Percentiles rank a stretch among this genome's conserved stretches.
These are phyloP conservation scores for Antennarius maculatus DNA, from an alignment of 2,797 vertebrate species.

Conservation along the genomic window DNA sequence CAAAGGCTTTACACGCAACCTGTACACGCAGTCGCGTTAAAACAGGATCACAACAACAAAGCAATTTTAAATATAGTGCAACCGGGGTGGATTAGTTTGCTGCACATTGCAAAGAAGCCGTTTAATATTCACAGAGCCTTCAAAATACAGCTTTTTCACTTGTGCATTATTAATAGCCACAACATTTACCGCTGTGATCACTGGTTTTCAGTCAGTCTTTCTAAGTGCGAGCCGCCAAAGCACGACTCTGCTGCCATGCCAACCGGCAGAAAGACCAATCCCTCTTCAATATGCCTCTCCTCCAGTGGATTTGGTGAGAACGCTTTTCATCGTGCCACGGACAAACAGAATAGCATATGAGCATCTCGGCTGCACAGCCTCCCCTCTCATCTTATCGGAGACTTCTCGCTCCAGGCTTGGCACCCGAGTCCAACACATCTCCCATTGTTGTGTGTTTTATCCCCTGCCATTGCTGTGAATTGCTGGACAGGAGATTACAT, in stretches of 20 bases:
- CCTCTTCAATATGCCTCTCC: conserved; percentile 61
- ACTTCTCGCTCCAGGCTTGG: conserved; percentile 49
- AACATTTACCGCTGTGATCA: conserved; percentile 13
- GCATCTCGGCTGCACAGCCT: conserved; percentile 51
- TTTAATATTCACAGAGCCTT: conserved; percentile 43
- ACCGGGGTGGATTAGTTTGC: conserved; percentile 4
- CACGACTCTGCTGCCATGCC: conserved; percentile 74
- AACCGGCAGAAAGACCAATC: conserved; percentile 64
- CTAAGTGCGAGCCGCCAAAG: conserved; percentile 56
- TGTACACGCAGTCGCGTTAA: conserved; percentile 13
- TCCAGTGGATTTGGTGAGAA: conserved; percentile 70
- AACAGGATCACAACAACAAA: conserved; percentile 4
- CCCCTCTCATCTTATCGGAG: conserved; percentile 53
- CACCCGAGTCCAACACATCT: conserved; percentile 39
- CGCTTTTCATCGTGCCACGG: conserved; percentile 66
- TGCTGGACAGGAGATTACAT: conserved; percentile 39
- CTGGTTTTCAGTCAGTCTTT: conserved; percentile 12
- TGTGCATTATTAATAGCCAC: conserved; percentile 44
- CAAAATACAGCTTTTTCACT: conserved; percentile 8
- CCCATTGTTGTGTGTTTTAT: conserved; percentile 46
- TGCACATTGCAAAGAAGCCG: neutral
- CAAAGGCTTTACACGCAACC: conserved; percentile 51
- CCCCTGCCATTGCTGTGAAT: conserved; percentile 31
- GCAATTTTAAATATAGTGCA: neutral
- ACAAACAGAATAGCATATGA: conserved; percentile 80